Evolutionary conservation across 2,888 invertebrate species (phyloP).

Genomic region (Leptinotarsa juncta): DNA sequence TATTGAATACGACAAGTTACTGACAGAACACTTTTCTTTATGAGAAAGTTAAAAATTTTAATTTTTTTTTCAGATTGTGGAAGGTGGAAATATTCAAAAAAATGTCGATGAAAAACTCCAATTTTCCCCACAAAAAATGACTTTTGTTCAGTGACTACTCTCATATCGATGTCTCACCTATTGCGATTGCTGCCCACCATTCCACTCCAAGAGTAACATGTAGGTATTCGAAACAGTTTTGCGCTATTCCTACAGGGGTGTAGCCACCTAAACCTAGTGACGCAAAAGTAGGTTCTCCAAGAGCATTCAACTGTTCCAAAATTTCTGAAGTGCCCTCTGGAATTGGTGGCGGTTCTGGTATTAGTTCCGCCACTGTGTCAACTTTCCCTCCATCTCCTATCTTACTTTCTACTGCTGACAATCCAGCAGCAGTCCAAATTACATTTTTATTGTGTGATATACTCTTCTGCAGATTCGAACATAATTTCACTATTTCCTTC

Average conservation of each 20-base stretch:
- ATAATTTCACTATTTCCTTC: conserved; percentile 47
- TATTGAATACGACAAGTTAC: too few relatives aligned
- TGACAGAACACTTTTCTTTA: too few relatives aligned
- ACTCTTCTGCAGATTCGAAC: conserved; percentile 37
- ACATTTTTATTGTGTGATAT: conserved; percentile 28
- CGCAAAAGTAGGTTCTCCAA: conserved; percentile 82
- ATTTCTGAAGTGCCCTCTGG: conserved; percentile 59
- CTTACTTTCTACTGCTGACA: conserved; percentile 32
- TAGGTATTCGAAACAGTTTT: conserved; percentile 83
- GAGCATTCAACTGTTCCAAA: conserved; percentile 58
- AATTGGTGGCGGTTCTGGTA: conserved; percentile 58
- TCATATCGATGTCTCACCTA: conserved; percentile 67
- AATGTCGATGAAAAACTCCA: too few relatives aligned
- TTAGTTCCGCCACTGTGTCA: conserved; percentile 39
- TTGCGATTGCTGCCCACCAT: conserved; percentile 92
- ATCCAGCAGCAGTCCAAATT: conserved; percentile 31
- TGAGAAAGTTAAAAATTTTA: too few relatives aligned
- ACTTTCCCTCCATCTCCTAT: conserved; percentile 7
- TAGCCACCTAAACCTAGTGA: conserved; percentile 87
- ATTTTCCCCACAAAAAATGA: too few relatives aligned
- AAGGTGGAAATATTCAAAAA: too few relatives aligned
- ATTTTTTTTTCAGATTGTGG: too few relatives aligned
- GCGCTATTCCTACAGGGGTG: conserved; percentile 85
- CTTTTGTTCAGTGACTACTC: background rate
- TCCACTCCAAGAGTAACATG: conserved; percentile 87